Evolutionary conservation across 2,113 vertebrate species (phyloP).

Genomic region (Bombycilla garrulus): DNA sequence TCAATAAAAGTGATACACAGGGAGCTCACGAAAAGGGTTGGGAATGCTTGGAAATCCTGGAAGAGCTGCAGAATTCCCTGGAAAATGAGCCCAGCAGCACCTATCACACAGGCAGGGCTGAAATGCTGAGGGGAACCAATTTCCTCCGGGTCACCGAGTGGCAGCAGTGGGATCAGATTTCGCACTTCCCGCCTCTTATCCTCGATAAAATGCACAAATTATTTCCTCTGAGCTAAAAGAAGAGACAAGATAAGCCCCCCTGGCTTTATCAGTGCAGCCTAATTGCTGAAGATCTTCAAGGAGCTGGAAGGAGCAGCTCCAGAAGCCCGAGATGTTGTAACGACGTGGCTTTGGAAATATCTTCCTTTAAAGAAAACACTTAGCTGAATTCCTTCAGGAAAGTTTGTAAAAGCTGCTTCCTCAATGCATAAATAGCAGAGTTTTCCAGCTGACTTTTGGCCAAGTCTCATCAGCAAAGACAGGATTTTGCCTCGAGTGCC

Average conservation of each 20-base stretch:
- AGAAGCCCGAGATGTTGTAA: neutral
- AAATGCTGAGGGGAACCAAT: neutral
- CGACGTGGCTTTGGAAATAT: neutral
- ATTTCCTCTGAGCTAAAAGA: conserved; percentile 40
- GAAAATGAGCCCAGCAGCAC: neutral
- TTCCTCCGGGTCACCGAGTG: neutral
- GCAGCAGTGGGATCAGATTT: conserved; percentile 27
- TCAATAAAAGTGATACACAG: neutral
- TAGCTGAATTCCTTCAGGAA: neutral
- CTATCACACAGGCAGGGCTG: neutral
- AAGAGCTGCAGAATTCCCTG: neutral
- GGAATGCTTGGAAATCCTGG: neutral
- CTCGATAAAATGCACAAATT: conserved; percentile 16
- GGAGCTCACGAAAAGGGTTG: neutral
- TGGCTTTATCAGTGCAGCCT: conserved; percentile 2
- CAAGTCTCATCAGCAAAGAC: neutral
- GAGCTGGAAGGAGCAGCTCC: neutral
- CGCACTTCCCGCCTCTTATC: neutral
- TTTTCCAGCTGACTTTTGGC: neutral
- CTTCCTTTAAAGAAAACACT: neutral
- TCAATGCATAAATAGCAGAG: neutral
- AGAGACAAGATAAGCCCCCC: conserved; percentile 4
- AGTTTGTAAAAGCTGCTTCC: conserved; percentile 11
- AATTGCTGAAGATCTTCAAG: conserved; percentile 22
- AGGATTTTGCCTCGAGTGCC: neutral